Evolutionary conservation across 1,140 invertebrate genomes (phyloP), one percentile per base, ranked within the genome.

Genomic region (Saccostrea glomerata): DNA sequence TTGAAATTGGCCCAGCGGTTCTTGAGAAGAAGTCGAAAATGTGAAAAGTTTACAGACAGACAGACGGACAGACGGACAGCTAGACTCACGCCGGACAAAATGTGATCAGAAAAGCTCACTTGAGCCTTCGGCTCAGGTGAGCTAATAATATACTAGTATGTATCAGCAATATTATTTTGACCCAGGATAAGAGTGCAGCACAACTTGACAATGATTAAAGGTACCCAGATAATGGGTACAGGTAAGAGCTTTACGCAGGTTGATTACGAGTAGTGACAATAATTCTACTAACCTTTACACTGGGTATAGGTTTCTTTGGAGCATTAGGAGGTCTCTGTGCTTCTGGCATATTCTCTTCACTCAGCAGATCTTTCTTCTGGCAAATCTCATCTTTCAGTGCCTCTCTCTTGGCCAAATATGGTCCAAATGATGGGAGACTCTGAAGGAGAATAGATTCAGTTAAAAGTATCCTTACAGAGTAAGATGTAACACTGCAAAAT

Each of bases 381-480:
- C 95, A 97, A 25, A 96, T 91, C 86, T 97, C 95, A 11, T 96
- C 96, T 66, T 97, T 95, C 86, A 97, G 94, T 87, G 97, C 94
- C 92, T 98, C 96, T 30, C 97, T 96, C 93, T 97, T 94, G 88
- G 96, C 95, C 91, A 96, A 96, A 94, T 98, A 99, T 13, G 96
- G 96, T n/a, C 99, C 98, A 94, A 99, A 99, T 93, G 98, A 97
- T 12, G 98, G 98, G 82, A 99, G 92, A 56, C 97, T 96, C 95
- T 96, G 90, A 15, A 87, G 90, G 11, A 23, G 11, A 63, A 54
- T 40, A 12, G n/a, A 25, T 6, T 56, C 54, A 85, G 47, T 47
- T 0, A 2, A 47, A 47, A 2, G 5, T 47, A 47, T 47, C 47
- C 47, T 47, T 47, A 5, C 5, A 9, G 17, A 63, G 17, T 47